Evolutionary conservation across 2,888 invertebrate genomes (phyloP), one percentile per base, ranked within the genome.

Genomic region (Abscondita cerata): DNA sequence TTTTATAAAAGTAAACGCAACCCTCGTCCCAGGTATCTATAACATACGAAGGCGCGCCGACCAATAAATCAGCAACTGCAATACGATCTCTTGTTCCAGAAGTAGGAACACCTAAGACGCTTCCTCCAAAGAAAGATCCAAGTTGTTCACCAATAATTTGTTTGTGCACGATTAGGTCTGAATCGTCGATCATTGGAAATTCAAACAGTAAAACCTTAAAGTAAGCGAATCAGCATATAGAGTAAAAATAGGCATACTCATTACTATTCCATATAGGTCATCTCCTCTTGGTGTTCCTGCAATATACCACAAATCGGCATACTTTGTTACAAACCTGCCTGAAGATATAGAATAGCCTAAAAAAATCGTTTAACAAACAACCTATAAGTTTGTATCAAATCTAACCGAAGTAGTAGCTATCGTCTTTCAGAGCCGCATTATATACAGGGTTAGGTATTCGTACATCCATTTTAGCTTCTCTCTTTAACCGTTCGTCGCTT

Each of bases 61-160:
- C 83, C 9, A 89, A 78, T 6, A 90, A 76, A 70, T 90, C 90
- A 59, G 86, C 84, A 8, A 80, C 80, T 0, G 81, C 83, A 71
- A 90, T 89, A 1, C 81, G 81, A 72, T 88, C 80, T 0, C 81
- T 83, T 72, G 89, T 89, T 1, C 81, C 81, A 72, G 88, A 87
- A 4, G 89, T 73, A 75, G 90, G 88, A 44, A 85, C 84, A 5
- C 85, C 83, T n/a, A 86, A 76, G 6, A 90, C 70, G 1, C 86
- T 75, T 18, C 85, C 84, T 0, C 90, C 90, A 71, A 88, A 90
- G 74, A 87, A 89, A 70, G 87, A 86, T 0, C 89, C 89, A 54
- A 85, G 77, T 67, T 85, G 83, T 8, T 76, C 71, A 0, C 65
- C 87, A n/a, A 59, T n/a, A 36, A 59, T 46, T 50, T 59, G 31